phyloP scores from a whole-genome alignment of 2,888 invertebrate genomes.

The Spatulosminthurus flaviceps region DNA sequence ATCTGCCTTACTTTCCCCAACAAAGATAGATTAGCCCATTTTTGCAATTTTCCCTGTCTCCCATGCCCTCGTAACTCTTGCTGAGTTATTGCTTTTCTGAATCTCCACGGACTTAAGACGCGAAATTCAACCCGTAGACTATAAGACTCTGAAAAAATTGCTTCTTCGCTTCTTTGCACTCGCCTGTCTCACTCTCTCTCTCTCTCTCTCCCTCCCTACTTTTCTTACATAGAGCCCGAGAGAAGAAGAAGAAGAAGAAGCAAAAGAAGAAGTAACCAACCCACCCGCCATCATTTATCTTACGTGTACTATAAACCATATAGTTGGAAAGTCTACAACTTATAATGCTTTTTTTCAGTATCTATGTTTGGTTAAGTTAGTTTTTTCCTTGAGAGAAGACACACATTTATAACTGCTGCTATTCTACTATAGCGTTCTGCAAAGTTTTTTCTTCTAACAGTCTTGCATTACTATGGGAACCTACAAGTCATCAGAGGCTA shows the following conservation, averaged over 20 bases:
- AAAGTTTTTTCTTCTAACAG: slow-evolving; percentile 36
- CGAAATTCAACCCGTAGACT: slow-evolving; percentile 60
- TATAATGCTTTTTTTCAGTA: slow-evolving; percentile 40
- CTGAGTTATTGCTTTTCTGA: slow-evolving; percentile 77
- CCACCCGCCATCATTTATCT: slow-evolving; percentile 45
- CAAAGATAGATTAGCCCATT: slow-evolving; percentile 89
- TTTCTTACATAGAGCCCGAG: slow-evolving; percentile 21
- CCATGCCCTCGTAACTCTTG: slow-evolving; percentile 86
- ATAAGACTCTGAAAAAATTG: slow-evolving; percentile 50
- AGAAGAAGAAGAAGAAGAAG: too few species aligned
- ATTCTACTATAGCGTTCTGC: too few species aligned
- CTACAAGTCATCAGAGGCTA: not conserved
- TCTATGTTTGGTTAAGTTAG: slow-evolving; percentile 44
- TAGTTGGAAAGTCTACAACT: slow-evolving; percentile 43
- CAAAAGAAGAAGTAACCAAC: slow-evolving; percentile 39
- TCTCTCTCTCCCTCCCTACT: slow-evolving; percentile 24
- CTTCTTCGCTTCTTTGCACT: slow-evolving; percentile 53
- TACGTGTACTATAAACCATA: slow-evolving; percentile 36
- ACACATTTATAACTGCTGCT: slow-evolving; percentile 40
- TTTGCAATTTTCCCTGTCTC: slow-evolving; percentile 93
- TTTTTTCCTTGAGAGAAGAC: slow-evolving; percentile 32
- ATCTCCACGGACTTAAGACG: slow-evolving; percentile 64
- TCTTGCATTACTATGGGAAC: slow-evolving; percentile 20
- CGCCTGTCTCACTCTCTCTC: slow-evolving; percentile 42
- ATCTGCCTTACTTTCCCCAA: slow-evolving; percentile 69